A percentile compares a stretch with the other conserved stretches of the same genome.
Conservation (phyloP, 1,140 invertebrate genomes). For the Nylanderia fulva region DNA sequence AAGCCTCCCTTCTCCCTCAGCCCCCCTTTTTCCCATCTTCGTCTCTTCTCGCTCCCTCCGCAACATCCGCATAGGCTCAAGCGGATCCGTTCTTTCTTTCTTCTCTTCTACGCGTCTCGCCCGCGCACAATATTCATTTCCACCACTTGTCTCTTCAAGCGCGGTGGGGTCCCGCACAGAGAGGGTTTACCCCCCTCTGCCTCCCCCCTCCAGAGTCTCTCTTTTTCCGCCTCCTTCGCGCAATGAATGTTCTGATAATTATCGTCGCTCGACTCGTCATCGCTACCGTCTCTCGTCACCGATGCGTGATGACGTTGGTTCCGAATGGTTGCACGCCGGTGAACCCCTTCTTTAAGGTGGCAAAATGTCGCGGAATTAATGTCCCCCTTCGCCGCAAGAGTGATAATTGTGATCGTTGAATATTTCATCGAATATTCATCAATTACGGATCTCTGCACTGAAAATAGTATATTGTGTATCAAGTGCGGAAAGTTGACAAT, state of each 20-base stretch:
- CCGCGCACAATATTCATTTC: conserved; percentile 75
- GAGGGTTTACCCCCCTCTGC: conserved; percentile 41
- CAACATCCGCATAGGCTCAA: conserved; percentile 73
- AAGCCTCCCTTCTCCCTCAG: not conserved
- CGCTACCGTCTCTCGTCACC: conserved; percentile 54
- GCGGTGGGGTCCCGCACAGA: conserved; percentile 17
- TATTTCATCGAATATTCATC: conserved; percentile 42
- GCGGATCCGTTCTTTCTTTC: conserved; percentile 49
- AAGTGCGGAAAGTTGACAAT: too few species aligned
- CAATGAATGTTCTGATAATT: conserved; percentile 69
- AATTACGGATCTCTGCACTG: too few species aligned
- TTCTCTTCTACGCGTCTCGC: conserved; percentile 65
- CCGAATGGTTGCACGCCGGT: conserved; percentile 41
- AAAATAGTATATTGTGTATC: too few species aligned
- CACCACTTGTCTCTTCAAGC: conserved; percentile 69
- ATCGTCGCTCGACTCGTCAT: conserved; percentile 67
- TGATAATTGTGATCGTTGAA: conserved; percentile 30
- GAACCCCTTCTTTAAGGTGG: not conserved
- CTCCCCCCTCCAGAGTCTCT: not conserved
- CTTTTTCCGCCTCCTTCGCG: conserved; percentile 62
- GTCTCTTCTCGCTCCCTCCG: conserved; percentile 44
- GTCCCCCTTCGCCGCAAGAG: not conserved
- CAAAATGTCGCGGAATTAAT: conserved; percentile 5
- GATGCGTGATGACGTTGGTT: conserved; percentile 58
- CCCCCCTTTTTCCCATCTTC: conserved; percentile 18